Evolutionary conservation across 2,113 vertebrate species (phyloP).

Genomic region (Myxocyprinus asiaticus): DNA sequence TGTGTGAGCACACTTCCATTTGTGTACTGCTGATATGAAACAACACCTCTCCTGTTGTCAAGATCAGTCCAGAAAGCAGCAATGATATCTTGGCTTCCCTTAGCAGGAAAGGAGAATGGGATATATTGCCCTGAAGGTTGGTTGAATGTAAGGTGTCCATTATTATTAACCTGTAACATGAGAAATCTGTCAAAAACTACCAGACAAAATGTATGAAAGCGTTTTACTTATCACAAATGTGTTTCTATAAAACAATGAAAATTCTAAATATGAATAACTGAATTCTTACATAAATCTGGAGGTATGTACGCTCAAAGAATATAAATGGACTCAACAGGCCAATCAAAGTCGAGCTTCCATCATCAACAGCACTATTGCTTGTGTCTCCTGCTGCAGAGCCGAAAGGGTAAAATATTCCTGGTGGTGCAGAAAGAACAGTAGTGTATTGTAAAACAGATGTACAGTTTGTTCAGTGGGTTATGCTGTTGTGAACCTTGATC

Average conservation of each 20-base stretch:
- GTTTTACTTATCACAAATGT: not conserved
- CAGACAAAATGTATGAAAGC: not conserved
- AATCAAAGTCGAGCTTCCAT: conserved; percentile 12
- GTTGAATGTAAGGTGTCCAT: conserved; percentile 42
- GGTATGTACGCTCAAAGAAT: conserved; percentile 31
- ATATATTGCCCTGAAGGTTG: accelerated
- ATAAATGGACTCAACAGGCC: conserved; percentile 2
- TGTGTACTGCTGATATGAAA: conserved; percentile 53
- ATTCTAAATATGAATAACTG: not conserved
- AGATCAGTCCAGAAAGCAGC: conserved; percentile 56
- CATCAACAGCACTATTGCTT: not conserved
- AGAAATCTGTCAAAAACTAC: not conserved
- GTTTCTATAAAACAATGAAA: too few relatives aligned
- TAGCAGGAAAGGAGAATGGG: not conserved
- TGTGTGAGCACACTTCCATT: accelerated
- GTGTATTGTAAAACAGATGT: too few relatives aligned
- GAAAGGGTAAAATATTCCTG: conserved; percentile 4
- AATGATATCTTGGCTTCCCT: conserved; percentile 33
- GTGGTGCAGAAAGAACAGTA: not conserved
- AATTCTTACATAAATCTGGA: conserved; percentile 33
- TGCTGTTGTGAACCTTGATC: too few relatives aligned
- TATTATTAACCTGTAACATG: conserved; percentile 32
- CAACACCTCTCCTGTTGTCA: accelerated
- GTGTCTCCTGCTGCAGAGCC: conserved; percentile 10
- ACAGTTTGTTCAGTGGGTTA: too few relatives aligned